Conservation (phyloP, 2,113 vertebrate genomes). For the Podarcis muralis region DNA sequence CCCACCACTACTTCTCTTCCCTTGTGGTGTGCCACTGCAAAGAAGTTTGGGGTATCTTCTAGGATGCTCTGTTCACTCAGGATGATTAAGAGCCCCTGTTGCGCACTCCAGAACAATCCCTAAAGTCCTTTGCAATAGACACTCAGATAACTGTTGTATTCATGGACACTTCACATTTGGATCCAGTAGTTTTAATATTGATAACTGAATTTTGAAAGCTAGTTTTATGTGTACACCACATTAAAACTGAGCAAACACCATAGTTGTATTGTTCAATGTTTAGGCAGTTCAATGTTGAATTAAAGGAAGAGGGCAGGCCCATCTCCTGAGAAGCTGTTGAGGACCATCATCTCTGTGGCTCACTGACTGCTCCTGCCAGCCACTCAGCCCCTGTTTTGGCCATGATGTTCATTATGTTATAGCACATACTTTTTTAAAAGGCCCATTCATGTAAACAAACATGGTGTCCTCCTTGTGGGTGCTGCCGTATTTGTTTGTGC, state of each 20-base stretch:
- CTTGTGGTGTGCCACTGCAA: not conserved
- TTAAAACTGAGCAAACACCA: not conserved
- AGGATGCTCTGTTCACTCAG: not conserved
- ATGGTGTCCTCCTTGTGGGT: not conserved
- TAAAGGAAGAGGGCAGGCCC: not conserved
- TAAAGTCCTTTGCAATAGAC: not conserved
- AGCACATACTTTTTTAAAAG: not conserved
- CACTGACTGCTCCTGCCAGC: not conserved
- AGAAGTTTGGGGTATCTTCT: not conserved
- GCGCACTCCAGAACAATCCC: not conserved
- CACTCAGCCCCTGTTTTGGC: not conserved
- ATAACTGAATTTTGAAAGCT: conserved; percentile 32
- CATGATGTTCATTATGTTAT: not conserved
- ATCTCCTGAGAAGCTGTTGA: no score
- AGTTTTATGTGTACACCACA: conserved; percentile 33
- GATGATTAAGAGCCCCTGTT: not conserved
- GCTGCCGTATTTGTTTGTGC: not conserved
- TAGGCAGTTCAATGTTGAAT: conserved; percentile 1
- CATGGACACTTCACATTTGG: conserved; percentile 19
- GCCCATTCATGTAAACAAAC: not conserved
- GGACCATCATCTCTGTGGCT: not conserved
- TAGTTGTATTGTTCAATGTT: not conserved
- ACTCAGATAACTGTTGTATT: conserved; percentile 51
- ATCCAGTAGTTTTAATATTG: conserved; percentile 11
- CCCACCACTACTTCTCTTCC: not conserved